Conservation (phyloP, 2,888 invertebrate species). For the Tenthredo amoena region DNA sequence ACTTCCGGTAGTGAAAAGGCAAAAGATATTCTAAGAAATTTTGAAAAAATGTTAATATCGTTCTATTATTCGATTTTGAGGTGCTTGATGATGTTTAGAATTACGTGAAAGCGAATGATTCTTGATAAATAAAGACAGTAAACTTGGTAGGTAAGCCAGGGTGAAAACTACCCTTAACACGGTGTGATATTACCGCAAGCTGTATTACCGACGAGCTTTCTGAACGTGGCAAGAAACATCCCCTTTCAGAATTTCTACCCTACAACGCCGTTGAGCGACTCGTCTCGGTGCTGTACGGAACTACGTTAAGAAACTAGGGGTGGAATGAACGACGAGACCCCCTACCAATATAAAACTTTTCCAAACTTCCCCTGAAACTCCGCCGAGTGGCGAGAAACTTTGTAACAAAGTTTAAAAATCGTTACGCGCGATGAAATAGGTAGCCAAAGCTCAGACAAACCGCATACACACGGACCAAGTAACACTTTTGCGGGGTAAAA, state of each 20-base stretch:
- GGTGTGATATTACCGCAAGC: neutral
- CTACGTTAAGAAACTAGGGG: slow-evolving; percentile 9
- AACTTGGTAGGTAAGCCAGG: slow-evolving; percentile 30
- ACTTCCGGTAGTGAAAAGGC: neutral
- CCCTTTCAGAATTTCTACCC: neutral
- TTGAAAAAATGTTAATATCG: neutral
- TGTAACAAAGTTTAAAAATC: slow-evolving; percentile 75
- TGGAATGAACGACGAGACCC: neutral
- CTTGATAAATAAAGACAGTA: neutral
- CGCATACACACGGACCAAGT: neutral
- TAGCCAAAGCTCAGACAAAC: slow-evolving; percentile 31
- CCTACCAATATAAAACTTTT: slow-evolving; percentile 63
- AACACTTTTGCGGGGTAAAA: slow-evolving; percentile 16
- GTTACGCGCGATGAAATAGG: slow-evolving; percentile 64
- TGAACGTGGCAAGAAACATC: neutral
- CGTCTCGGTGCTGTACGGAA: neutral
- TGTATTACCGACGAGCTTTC: slow-evolving; percentile 33
- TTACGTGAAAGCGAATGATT: neutral
- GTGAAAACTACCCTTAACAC: slow-evolving; percentile 29
- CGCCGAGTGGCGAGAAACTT: slow-evolving; percentile 65
- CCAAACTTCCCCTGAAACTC: slow-evolving; percentile 70
- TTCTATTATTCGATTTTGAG: neutral
- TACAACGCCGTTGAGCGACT: neutral
- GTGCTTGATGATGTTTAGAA: neutral
- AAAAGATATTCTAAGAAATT: neutral